Evolutionary conservation across 2,888 invertebrate species (phyloP), one percentile per base, ranked within the genome.

Genomic region (Crioceris asparagi): DNA sequence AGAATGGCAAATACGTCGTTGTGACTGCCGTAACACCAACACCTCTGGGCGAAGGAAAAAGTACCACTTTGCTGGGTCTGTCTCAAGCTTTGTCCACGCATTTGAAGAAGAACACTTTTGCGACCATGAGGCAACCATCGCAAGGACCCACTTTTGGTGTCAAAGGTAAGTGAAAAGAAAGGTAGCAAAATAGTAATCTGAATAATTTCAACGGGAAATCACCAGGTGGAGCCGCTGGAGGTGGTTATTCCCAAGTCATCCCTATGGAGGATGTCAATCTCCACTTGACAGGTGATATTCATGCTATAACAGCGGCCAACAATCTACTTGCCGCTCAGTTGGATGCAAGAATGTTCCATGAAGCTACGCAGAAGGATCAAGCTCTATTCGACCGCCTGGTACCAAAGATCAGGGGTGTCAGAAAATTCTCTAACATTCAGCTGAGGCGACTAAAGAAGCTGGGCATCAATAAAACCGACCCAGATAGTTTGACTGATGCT

Each of bases 221-320:
- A 23, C 23, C 15, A 75, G 79, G 93, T 33, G 97, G 97, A 17
- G 98, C 97, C 2, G 97, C 98, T 5, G 98, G 98, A 2, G 98
- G 97, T 12, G 97, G 97, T 3, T 97, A 96, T 62, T 84, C 97
- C 0, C 86, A 87, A 71, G 81, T 83, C 0, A 96, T 98, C 48
- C 98, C 98, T 0, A 98, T 98, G 98, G 97, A 98, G 65, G 97
- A 98, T 55, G 97, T 98, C 65, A 98, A 98, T 68, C 74, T 98
- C 1, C 97, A 98, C 63, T 69, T 98, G 48, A 98, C 97, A 0
- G 92, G 96, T 1, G 98, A 98, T 60, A 96, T 97, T 54, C 98
- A 98, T 65, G 98, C 98, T 0, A 86, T 98, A n/a, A 83, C 90
- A 0, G 94, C 93, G 0, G 96, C 97, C 4, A 93, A 97, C 66